Base-by-base conservation (phyloP, 2,888 invertebrate genomes). In the Athalia circularis region DNA sequence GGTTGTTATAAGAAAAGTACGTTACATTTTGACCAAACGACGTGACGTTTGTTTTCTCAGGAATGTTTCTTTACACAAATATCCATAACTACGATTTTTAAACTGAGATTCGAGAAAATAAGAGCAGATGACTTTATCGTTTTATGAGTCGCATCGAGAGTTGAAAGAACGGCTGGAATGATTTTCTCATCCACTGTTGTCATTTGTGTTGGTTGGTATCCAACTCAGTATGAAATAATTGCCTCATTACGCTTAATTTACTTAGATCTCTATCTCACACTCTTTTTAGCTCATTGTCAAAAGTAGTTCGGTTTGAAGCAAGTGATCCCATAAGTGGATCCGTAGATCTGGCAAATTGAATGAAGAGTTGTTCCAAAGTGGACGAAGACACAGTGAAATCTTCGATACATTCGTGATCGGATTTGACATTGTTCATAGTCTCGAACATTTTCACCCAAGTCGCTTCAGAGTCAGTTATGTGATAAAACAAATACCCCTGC, bases 351-450 rank as follows among this genome's bases (percentile, higher is more conserved):
- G 90, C 90, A 75, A 90, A 90, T 72, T 89, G 87, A 65, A 90
- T 85, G 67, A 90, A 90, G 50, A 90, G 80, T 79, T 89, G 90
- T 74, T 90, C 90, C 47, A 90, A 83, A 2, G 89, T 90, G 8
- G 90, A 88, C 4, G 90, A 90, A 57, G 89, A 80, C 68, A 90
- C 87, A 1, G 88, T 86, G 50, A 87, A 90, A 82, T 90, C 90
- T 50, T 90, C 88, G 74, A 90, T 86, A 62, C 88, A 88, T 47
- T 80, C 79, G 78, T 86, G 87, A 45, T 82, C 84, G 43, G 79
- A 80, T 77, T 87, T 88, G 11, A 89, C 47, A 50, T 82, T 81
- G 50, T 87, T 86, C 86, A 90, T 86, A 61, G 85, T 84, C 50
- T 80, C 80, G 78, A 89, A 89, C 90, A 90, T 90, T 50, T 83